Evolutionary conservation across 2,888 invertebrate genomes (phyloP), one percentile per base, ranked within the genome.

Genomic region (Volucella bombylans): DNA sequence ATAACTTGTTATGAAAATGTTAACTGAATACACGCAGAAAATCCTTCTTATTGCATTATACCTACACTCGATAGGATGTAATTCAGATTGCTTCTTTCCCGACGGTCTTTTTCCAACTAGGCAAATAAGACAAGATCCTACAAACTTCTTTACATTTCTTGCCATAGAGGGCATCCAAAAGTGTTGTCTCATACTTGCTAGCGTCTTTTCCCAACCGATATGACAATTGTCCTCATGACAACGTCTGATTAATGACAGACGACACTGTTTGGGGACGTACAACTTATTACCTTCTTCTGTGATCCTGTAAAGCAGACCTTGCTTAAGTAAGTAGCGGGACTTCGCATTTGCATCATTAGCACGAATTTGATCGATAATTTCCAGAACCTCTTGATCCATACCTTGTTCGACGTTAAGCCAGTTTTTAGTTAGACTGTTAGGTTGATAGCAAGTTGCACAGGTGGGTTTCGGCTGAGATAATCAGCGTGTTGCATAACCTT

Each of bases 101-200:
- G 72, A 72, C 6, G 72, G 72, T 54, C 55, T 54, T n/a, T 76
- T 76, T 2, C 67, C 76, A 4, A 76, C 67, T 11, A 76, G 23
- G n/a, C 67, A 67, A 39, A 76, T 76, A 6, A 76, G n/a, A 31
- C 67, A 67, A 31, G 76, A 45, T 23, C 50, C 50, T 12, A 67
- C 59, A 41, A 76, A 76, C 39, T 76, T 74, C 12, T n/a, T 47
- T 18, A 72, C 43, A n/a, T 72, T 72, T 72, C 41, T 59, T 15
- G 61, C 6, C 61, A 71, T 71, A n/a, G 59, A 41, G 31, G 65
- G 74, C 74, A 74, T 65, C 59, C 71, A 57, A 59, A 71, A 71
- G 14, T 71, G 49, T 59, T 49, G 14, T 14, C 49, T 23, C 50
- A 71, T 49, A 15, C 57, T 69, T 31, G 23, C 9, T 47, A 69